Evolutionary conservation across 1,140 invertebrate species (phyloP).

Genomic region (Brachionus paranguensis): DNA sequence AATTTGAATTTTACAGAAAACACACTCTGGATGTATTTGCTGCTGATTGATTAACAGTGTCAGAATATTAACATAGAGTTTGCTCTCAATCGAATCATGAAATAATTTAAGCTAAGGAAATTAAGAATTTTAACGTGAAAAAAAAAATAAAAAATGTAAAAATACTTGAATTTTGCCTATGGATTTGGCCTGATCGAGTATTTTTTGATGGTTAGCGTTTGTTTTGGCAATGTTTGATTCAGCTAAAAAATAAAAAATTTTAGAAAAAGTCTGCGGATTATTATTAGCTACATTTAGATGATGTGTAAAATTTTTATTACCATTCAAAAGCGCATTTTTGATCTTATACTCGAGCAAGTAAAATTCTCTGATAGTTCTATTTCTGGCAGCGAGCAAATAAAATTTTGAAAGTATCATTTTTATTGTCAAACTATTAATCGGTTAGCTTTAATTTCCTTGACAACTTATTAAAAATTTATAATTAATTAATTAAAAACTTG

Average conservation of each 20-base stretch:
- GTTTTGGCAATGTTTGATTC: not conserved
- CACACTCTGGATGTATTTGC: not conserved
- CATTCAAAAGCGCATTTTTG: slow-evolving; percentile 29
- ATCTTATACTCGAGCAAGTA: slow-evolving; percentile 18
- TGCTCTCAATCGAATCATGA: slow-evolving; percentile 24
- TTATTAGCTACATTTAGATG: not conserved
- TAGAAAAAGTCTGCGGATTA: not conserved
- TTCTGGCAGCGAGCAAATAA: not conserved
- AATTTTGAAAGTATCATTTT: slow-evolving; percentile 22
- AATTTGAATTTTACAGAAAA: slow-evolving; percentile 17
- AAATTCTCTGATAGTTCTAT: not conserved
- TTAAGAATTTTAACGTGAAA: not conserved
- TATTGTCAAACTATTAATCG: not conserved
- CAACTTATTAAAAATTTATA: not conserved
- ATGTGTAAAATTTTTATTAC: not conserved
- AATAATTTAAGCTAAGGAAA: slow-evolving; percentile 1
- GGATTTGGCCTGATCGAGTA: not conserved
- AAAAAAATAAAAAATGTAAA: not conserved
- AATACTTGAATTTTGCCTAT: slow-evolving; percentile 26
- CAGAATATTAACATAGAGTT: slow-evolving; percentile 18
- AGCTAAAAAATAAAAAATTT: not conserved
- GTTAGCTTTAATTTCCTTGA: not conserved
- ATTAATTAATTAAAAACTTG: not conserved
- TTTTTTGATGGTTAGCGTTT: slow-evolving; percentile 9
- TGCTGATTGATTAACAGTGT: slow-evolving; percentile 9